A percentile compares a stretch with the other conserved stretches of the same genome.
phyloP scores from a whole-genome alignment of 2,888 invertebrate species.

The Osmoderma eremita region DNA sequence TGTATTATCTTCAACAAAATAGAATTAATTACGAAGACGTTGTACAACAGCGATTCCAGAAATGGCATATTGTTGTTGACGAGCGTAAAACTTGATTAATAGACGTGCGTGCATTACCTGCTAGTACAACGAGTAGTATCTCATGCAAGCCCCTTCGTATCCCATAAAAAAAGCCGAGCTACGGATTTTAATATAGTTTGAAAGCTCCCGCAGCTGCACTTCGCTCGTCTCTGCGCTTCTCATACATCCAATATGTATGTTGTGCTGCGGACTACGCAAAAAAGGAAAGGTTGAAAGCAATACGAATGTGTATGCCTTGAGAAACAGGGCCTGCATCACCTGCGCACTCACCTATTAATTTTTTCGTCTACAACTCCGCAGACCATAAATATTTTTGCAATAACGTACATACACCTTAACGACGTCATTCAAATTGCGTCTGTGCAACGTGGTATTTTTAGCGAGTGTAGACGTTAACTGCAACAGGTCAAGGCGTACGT shows the following conservation, averaged over 20 bases:
- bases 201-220: background rate
- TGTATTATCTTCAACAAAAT: too few species aligned
- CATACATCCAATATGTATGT: background rate
- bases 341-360: slow-evolving; percentile 14
- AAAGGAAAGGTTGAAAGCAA: background rate
- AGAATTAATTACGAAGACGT: slow-evolving; percentile 11
- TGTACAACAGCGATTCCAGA: background rate
- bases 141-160: background rate
- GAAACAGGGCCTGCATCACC: slow-evolving; percentile 1
- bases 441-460: background rate
- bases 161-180: background rate
- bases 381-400: slow-evolving; percentile 12
- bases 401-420: slow-evolving; percentile 9
- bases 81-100: slow-evolving; percentile 10
- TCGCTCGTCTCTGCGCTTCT: background rate
- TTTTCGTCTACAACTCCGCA: slow-evolving; percentile 17
- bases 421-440: background rate
- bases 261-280: background rate
- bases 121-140: slow-evolving; percentile 6
- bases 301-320: background rate
- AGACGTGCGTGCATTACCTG: slow-evolving; percentile 14
- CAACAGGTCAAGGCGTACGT: background rate
- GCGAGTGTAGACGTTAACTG: background rate
- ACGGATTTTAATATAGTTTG: slow-evolving; percentile 12
- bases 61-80: slow-evolving; percentile 16